Base-by-base conservation (phyloP, 2,888 invertebrate species). In the Serrognathus titanus region DNA sequence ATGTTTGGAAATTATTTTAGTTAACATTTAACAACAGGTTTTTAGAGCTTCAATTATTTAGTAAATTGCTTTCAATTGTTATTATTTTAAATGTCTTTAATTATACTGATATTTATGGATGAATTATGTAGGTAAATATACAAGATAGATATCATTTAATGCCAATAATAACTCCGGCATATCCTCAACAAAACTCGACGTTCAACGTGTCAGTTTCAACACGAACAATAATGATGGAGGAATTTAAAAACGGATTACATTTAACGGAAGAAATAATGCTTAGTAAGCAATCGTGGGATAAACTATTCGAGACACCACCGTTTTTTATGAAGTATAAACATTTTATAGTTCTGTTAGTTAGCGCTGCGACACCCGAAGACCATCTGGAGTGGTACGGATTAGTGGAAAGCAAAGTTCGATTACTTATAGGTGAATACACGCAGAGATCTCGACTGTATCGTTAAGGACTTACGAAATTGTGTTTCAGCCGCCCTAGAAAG, bases 111-210 rank as follows among this genome's bases (percentile, higher is more conserved):
- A 45, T 45, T 12, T 16, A 16, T 16, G 16, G n/a, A 12, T 2
- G 9, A 10, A 31, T 43, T 45, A 40, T 51, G 41, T 73, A 92
- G 91, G 85, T 90, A 50, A 95, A 94, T 74, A 84, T 92, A 46
- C 82, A 90, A 1, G 97, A 97, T 76, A 83, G 97, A 31, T 97
- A 89, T 80, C 99, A 99, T 79, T 80, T 98, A 70, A 96, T 96
- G 99, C 99, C 99, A 11, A 98, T 99, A 70, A 98, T 99, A 69
- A 99, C 99, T 0, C 99, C 99, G 1, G 97, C 97, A 0, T 99
- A 97, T 81, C 99, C 99, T 0, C 97, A 99, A 76, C 99, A 99
- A 80, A 99, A 99, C 80, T 98, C 98, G 2, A 99, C 98, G 3
- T 98, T 96, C 80, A 98, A 99, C 74, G 98, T 99, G 3, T 95